Percentiles rank a stretch among this genome's conserved stretches.
Conservation (phyloP, 2,113 vertebrate genomes). For the Campylomormyrus tamandua region DNA sequence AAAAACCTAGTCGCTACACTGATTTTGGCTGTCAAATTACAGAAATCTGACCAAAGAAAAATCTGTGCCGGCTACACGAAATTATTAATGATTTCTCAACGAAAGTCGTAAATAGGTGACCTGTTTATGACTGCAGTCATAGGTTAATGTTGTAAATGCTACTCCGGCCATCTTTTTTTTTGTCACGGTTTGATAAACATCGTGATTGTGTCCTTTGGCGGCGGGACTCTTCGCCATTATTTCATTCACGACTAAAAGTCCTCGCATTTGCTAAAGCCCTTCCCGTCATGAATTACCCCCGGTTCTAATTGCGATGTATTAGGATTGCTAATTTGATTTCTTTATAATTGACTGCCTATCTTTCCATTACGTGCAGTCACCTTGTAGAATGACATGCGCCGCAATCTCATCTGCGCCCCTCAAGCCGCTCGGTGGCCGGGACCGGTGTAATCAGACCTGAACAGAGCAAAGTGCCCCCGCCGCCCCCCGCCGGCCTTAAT, state of each 20-base stretch:
- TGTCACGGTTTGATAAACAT: neutral
- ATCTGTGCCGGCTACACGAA: neutral
- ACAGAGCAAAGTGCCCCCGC: neutral
- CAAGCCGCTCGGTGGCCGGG: neutral
- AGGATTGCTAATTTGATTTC: neutral
- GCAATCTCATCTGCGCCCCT: neutral
- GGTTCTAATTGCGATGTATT: constrained; percentile 7
- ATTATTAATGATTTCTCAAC: neutral
- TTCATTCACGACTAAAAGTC: neutral
- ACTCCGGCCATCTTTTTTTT: neutral
- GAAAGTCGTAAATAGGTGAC: neutral
- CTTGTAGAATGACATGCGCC: neutral
- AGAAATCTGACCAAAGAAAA: neutral
- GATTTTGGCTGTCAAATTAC: neutral
- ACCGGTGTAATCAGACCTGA: neutral
- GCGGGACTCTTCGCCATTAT: neutral
- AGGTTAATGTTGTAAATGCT: neutral
- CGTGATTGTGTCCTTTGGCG: neutral
- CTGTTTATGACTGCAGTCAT: neutral
- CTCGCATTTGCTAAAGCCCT: neutral
- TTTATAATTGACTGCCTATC: constrained; percentile 4
- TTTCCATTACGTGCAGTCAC: neutral
- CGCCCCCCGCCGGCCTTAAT: neutral
- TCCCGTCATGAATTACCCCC: neutral
- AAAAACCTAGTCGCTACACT: neutral